These are phyloP conservation scores for cattle (Bos taurus) DNA, from an alignment of 2,113 vertebrate species.

Conservation along the genomic window ARS-UCD2.0 NC_037330.1:117327001-117327500, in stretches of 20 bases:
- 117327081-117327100: not conserved
- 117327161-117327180: not conserved
- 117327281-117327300: not conserved
- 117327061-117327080: not conserved
- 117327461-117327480: rapidly evolving
- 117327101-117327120: not conserved
- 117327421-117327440: not conserved
- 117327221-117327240: not conserved
- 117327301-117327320: no score
- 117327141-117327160: not conserved
- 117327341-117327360: not conserved
- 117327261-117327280: not conserved
- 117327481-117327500: rapidly evolving
- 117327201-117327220: no score
- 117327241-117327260: not conserved
- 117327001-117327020: not conserved
- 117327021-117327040: not conserved
- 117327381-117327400: not conserved
- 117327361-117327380: no score
- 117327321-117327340: not conserved
- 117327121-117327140: not conserved
- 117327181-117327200: not conserved
- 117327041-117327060: not conserved
- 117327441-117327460: not conserved
- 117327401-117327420: rapidly evolving